Evolutionary conservation across 2,113 vertebrate genomes (phyloP).

Genomic region (Myanophis thanlyinensis): DNA sequence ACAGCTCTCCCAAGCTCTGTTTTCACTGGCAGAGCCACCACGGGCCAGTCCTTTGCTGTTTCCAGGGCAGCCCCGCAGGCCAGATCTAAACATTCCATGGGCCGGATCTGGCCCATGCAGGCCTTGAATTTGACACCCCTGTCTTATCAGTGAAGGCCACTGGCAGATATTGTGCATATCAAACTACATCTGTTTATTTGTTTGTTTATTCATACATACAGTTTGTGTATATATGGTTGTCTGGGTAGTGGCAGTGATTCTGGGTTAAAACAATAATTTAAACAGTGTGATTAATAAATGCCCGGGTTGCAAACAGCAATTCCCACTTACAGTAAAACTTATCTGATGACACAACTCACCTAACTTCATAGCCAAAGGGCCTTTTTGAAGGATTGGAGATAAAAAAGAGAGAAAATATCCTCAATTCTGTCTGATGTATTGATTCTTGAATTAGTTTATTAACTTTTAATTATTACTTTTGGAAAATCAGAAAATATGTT

Average conservation of each 20-base stretch:
- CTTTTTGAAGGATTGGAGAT: background rate
- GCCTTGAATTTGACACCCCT: no score
- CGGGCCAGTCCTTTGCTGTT: no score
- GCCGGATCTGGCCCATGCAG: no score
- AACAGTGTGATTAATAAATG: background rate
- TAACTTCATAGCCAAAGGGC: background rate
- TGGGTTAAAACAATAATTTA: background rate
- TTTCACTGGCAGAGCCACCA: no score
- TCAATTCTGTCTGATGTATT: background rate
- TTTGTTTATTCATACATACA: background rate
- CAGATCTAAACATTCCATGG: no score
- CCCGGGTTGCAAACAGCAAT: background rate
- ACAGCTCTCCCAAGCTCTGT: no score
- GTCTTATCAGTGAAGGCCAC: no score
- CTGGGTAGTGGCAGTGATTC: background rate
- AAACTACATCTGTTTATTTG: background rate
- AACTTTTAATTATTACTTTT: background rate
- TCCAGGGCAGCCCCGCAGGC: no score
- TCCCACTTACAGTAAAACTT: background rate
- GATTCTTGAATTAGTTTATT: constrained; percentile 16
- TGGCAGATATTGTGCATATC: background rate
- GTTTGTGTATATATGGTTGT: background rate
- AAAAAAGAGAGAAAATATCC: background rate
- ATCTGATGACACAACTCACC: background rate
- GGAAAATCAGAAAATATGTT: background rate